A percentile compares a stretch with the other conserved stretches of the same genome.
phyloP scores from a whole-genome alignment of 1,140 invertebrate genomes.

The Pissodes strobi region DNA sequence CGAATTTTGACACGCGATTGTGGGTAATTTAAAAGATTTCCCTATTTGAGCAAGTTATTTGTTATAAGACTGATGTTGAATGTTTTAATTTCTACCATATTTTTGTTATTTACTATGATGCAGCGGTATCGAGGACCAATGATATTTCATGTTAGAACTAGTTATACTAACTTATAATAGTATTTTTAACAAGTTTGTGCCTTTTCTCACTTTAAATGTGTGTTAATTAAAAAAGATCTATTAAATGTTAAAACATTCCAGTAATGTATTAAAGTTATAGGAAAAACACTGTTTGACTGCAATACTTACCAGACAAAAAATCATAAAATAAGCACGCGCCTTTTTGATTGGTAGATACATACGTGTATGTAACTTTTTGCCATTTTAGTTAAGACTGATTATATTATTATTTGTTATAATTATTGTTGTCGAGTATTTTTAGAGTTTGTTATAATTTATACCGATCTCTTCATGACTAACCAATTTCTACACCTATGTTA shows the following conservation, averaged over 20 bases:
- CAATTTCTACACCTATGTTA: background rate
- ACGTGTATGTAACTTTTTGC: slow-evolving; percentile 35
- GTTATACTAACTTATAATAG: background rate
- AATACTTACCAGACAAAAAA: slow-evolving; percentile 6
- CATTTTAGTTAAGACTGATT: slow-evolving; percentile 39
- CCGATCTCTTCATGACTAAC: slow-evolving; percentile 25
- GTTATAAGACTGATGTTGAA: slow-evolving; percentile 17
- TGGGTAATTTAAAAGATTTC: too few species aligned
- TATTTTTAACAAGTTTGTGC: slow-evolving; percentile 12
- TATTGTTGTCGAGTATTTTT: slow-evolving; percentile 35
- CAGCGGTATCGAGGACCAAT: slow-evolving; percentile 29
- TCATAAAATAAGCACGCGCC: background rate
- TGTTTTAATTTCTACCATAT: too few species aligned
- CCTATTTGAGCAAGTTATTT: slow-evolving; percentile 5
- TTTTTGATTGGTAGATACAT: slow-evolving; percentile 20
- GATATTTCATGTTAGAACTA: background rate
- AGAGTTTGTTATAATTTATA: slow-evolving; percentile 35
- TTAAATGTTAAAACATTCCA: slow-evolving; percentile 32
- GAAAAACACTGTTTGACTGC: slow-evolving; percentile 25
- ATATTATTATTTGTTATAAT: slow-evolving; percentile 33
- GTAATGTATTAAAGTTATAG: slow-evolving; percentile 22
- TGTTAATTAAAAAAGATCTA: slow-evolving; percentile 11
- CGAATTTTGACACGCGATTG: too few species aligned
- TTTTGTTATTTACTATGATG: slow-evolving; percentile 7
- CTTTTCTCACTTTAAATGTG: slow-evolving; percentile 9